A percentile compares a stretch with the other conserved stretches of the same genome.
Evolutionary conservation across 2,797 vertebrate species (phyloP).

Genomic region (Coregonus suidteri): DNA sequence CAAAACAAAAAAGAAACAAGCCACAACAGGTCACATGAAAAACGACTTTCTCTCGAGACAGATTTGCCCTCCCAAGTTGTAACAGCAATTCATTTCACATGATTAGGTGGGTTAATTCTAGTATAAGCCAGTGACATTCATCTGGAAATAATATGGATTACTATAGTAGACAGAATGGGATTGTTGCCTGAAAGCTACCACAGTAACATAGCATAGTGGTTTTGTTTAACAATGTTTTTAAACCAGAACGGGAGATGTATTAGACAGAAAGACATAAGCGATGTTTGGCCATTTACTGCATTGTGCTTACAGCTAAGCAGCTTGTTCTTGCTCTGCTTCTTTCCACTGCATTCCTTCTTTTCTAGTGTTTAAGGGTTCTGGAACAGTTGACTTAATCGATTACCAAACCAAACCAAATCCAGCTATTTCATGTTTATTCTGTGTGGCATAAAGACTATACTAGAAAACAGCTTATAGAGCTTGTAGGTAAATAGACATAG

Average conservation of each 20-base stretch:
- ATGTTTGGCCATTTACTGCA: constrained; percentile 13
- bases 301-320: constrained; percentile 15
- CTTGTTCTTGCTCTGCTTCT: constrained; percentile 22
- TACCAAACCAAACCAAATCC: constrained; percentile 42
- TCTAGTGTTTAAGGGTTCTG: constrained; percentile 38
- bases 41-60: constrained; percentile 20
- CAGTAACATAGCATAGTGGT: constrained; percentile 32
- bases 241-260: constrained; percentile 15
- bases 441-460: not conserved
- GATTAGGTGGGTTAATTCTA: constrained; percentile 57
- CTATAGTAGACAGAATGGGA: constrained; percentile 40
- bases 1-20: constrained; percentile 2
- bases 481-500: not conserved
- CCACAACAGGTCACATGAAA: constrained; percentile 6
- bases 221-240: constrained; percentile 16
- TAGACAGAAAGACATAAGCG: constrained; percentile 19
- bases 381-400: constrained; percentile 54
- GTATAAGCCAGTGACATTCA: constrained; percentile 54
- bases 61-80: constrained; percentile 58
- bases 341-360: constrained; percentile 19
- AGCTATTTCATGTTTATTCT: constrained; percentile 27
- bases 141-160: constrained; percentile 59
- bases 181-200: constrained; percentile 35
- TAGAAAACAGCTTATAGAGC: not conserved
- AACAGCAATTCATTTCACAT: constrained; percentile 66